Base-by-base conservation (phyloP, 1,140 invertebrate species). In the Orius insidiosus region DNA sequence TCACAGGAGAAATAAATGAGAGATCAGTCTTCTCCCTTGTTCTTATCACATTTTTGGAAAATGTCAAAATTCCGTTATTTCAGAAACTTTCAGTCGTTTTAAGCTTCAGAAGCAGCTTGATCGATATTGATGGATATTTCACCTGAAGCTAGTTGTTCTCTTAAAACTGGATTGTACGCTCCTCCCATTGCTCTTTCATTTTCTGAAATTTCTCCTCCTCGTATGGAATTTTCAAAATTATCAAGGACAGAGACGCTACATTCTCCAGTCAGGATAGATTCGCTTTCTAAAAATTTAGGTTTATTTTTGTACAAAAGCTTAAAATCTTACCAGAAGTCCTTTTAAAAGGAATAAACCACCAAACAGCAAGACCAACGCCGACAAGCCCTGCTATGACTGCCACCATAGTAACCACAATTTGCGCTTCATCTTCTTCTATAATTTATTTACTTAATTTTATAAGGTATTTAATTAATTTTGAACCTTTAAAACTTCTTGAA, bases 291-390 rank as follows among this genome's bases (percentile, higher is more conserved):
- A 30, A 42, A 18, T 16, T 16, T 33, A 32, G 15, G 15, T 35
- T 41, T 41, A n/a, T n/a, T n/a, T n/a, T n/a, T n/a, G n/a, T n/a
- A n/a, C n/a, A n/a, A n/a, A n/a, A n/a, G n/a, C n/a, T n/a, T n/a
- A n/a, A n/a, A n/a, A n/a, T n/a, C 43, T 50, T 50, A 50, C 48
- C 37, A 40, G 42, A 36, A 30, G 18, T 33, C 8, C 36, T 14
- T 33, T 41, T 46, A 33, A 47, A 13, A 2, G 50, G 47, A 9
- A 52, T 31, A 35, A 48, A 52, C 47, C 46, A 48, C 50, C 50
- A 52, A 24, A 52, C 33, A 5, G 43, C 44, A 11, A 52, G 39
- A 9, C 50, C 50, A 13, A 52, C 40, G 3, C 37, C 47, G 0
- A 49, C 50, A 8, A 52, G 36, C 4, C 46, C 46, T 3, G 34